A percentile compares a stretch with the other conserved stretches of the same genome.
phyloP scores from a whole-genome alignment of 2,888 invertebrate genomes.

The Agonopterix alstromeriana region DNA sequence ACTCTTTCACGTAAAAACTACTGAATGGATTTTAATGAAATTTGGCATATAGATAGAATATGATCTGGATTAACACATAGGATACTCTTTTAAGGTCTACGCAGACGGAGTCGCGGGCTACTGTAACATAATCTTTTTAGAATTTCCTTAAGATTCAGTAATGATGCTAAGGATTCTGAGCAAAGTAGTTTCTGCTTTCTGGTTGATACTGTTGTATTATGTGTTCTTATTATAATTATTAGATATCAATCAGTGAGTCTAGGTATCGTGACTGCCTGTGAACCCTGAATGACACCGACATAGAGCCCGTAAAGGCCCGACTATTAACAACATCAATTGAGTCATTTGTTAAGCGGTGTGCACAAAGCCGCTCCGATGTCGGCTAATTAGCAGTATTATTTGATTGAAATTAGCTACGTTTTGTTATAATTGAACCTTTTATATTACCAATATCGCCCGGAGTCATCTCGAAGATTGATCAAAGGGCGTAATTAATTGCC shows the following conservation, averaged over 20 bases:
- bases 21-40: no score
- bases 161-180: no score
- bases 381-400: slow-evolving; percentile 71
- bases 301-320: slow-evolving; percentile 39
- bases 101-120: no score
- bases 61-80: no score
- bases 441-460: slow-evolving; percentile 44
- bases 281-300: slow-evolving; percentile 29
- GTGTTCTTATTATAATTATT: no score
- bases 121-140: no score
- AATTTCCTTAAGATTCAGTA: no score
- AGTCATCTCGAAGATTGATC: slow-evolving; percentile 45
- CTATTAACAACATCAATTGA: slow-evolving; percentile 71
- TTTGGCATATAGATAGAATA: no score
- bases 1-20: no score
- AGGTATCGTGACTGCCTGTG: slow-evolving; percentile 43
- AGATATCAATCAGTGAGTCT: slow-evolving; percentile 9
- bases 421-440: slow-evolving; percentile 63
- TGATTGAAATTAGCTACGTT: slow-evolving; percentile 72
- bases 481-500: slow-evolving; percentile 55
- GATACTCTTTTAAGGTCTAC: no score
- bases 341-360: slow-evolving; percentile 62
- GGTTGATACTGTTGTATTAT: no score
- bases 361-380: slow-evolving; percentile 64
- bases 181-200: no score